A percentile compares a stretch with the other conserved stretches of the same genome.
Evolutionary conservation across 2,888 invertebrate species (phyloP).

Genomic region (Cantharis rufa): DNA sequence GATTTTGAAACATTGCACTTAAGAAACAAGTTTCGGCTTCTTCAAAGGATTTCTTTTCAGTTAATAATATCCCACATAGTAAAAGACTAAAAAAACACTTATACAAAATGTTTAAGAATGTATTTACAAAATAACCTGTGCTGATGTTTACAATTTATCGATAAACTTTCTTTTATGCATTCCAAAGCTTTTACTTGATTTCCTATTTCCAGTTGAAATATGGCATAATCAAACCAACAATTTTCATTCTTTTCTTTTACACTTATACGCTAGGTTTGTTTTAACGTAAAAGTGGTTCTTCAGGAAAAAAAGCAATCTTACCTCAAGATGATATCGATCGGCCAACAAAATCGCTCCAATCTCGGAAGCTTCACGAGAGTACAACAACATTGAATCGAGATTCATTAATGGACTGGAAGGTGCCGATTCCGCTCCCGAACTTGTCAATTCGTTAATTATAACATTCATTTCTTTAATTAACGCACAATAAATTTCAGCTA

Average conservation of each 20-base stretch:
- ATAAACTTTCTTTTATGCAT: slow-evolving; percentile 48
- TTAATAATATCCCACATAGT: slow-evolving; percentile 44
- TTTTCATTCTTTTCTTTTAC: slow-evolving; percentile 35
- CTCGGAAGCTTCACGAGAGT: slow-evolving; percentile 51
- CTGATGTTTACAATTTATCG: slow-evolving; percentile 40
- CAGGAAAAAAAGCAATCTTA: slow-evolving; percentile 18
- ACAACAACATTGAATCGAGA: slow-evolving; percentile 39
- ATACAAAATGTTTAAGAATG: not conserved
- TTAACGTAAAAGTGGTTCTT: not conserved
- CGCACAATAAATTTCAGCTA: slow-evolving; percentile 38
- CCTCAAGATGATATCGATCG: slow-evolving; percentile 48
- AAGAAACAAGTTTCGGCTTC: slow-evolving; percentile 52
- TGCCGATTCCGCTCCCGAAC: slow-evolving; percentile 20
- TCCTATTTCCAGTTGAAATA: slow-evolving; percentile 45
- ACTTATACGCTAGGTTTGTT: slow-evolving; percentile 40
- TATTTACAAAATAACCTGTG: slow-evolving; percentile 39
- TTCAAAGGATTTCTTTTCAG: slow-evolving; percentile 39
- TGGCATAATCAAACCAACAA: slow-evolving; percentile 52
- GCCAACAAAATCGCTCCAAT: slow-evolving; percentile 43
- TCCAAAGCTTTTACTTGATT: slow-evolving; percentile 47
- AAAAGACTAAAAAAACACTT: slow-evolving; percentile 41
- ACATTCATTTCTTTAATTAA: slow-evolving; percentile 47
- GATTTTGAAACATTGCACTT: slow-evolving; percentile 42
- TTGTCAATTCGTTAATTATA: slow-evolving; percentile 41
- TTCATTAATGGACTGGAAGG: slow-evolving; percentile 3